Evolutionary conservation across 2,113 vertebrate genomes (phyloP).

Genomic region (Capreolus pygargus): DNA sequence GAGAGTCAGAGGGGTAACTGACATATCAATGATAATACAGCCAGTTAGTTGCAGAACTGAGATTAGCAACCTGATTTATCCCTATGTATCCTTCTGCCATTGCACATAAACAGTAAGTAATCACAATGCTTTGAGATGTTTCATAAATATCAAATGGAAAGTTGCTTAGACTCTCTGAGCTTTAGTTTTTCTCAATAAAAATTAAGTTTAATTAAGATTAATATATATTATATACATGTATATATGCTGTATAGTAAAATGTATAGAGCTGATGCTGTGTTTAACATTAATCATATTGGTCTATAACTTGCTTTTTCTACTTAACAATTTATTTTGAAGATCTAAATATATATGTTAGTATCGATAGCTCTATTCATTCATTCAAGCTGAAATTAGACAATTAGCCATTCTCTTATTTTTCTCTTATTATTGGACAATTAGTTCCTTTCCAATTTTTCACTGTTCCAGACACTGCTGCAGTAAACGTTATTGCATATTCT

Average conservation of each 20-base stretch:
- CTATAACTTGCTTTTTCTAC: slow-evolving; percentile 1
- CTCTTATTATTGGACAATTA: background rate
- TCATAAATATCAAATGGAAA: background rate
- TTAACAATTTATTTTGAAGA: background rate
- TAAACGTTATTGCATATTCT: background rate
- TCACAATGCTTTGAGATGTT: background rate
- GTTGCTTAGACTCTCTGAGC: background rate
- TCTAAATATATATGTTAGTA: background rate
- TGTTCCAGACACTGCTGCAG: background rate
- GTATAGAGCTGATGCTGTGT: background rate
- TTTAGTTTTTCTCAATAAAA: slow-evolving; percentile 10
- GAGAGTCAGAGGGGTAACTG: background rate
- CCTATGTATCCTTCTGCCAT: background rate
- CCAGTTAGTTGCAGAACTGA: background rate
- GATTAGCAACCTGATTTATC: background rate
- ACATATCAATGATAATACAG: slow-evolving; percentile 16
- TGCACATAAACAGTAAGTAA: background rate
- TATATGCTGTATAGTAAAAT: background rate
- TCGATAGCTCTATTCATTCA: background rate
- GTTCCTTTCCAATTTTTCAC: slow-evolving; percentile 16
- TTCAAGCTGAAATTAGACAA: background rate
- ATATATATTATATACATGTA: background rate
- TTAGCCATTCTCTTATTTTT: background rate
- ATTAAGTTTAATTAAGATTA: slow-evolving; percentile 8
- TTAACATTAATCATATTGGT: background rate